A percentile compares a stretch with the other conserved stretches of the same genome.
Evolutionary conservation across 2,113 vertebrate genomes (phyloP).

Genomic region (Gallinago undulata): DNA sequence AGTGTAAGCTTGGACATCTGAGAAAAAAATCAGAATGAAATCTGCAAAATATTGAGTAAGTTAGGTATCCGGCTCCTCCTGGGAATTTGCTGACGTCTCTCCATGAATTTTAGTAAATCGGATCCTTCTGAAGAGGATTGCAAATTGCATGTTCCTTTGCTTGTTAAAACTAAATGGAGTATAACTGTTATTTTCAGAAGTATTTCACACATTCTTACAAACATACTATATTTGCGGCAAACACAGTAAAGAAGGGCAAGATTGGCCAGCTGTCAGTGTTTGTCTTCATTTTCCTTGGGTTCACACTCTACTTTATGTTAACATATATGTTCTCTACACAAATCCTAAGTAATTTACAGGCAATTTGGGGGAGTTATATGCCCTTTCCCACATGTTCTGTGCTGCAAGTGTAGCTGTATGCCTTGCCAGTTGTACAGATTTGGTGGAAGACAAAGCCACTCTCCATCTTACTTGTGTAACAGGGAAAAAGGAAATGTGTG

Average conservation of each 20-base stretch:
- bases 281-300: slow-evolving; percentile 56
- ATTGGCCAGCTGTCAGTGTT: slow-evolving; percentile 65
- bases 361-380: neutral
- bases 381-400: slow-evolving; percentile 18
- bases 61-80: neutral
- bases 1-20: neutral
- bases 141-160: slow-evolving; percentile 24
- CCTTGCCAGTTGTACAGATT: neutral
- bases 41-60: neutral
- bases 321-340: slow-evolving; percentile 40
- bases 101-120: neutral
- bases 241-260: slow-evolving; percentile 61
- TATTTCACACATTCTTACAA: slow-evolving; percentile 60
- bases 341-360: slow-evolving; percentile 19
- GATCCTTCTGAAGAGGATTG: neutral
- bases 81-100: neutral
- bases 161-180: slow-evolving; percentile 23
- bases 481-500: neutral
- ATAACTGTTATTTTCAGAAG: slow-evolving; percentile 59
- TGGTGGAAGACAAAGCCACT: neutral
- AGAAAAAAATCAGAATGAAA: neutral
- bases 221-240: slow-evolving; percentile 64
- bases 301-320: slow-evolving; percentile 51
- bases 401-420: neutral
- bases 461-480: neutral